These are phyloP conservation scores for Edolisoma coerulescens DNA, from an alignment of 2,113 vertebrate genomes.

Conservation along the genomic window DNA sequence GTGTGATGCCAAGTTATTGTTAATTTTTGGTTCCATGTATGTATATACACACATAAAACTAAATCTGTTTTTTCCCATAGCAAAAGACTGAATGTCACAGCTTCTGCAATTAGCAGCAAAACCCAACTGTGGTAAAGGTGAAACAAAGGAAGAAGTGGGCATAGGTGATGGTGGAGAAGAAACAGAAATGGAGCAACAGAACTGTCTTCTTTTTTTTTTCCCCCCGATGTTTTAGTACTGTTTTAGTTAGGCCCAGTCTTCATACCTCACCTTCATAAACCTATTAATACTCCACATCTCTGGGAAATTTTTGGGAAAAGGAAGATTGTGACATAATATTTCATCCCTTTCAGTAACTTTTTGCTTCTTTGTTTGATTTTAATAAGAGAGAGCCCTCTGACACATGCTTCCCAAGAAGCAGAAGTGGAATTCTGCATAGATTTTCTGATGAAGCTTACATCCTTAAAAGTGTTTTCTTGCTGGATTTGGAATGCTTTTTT, in stretches of 20 bases:
- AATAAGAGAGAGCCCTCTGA: background rate
- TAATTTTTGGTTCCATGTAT: background rate
- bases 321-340: background rate
- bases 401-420: background rate
- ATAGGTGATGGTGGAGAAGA: background rate
- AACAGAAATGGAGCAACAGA: background rate
- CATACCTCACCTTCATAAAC: background rate
- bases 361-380: background rate
- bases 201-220: background rate
- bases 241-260: background rate
- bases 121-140: background rate
- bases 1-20: background rate
- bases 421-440: background rate
- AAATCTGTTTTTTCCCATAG: background rate
- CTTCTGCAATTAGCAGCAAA: background rate
- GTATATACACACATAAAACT: background rate
- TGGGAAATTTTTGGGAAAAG: background rate
- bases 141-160: background rate
- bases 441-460: background rate
- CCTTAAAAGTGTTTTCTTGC: background rate
- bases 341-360: background rate
- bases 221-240: accelerated
- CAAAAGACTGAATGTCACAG: background rate
- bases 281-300: background rate
- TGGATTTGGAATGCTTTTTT: background rate